These are phyloP conservation scores for Drosophila persimilis DNA, from an alignment of 1,140 invertebrate genomes.

Conservation along the genomic window DNA sequence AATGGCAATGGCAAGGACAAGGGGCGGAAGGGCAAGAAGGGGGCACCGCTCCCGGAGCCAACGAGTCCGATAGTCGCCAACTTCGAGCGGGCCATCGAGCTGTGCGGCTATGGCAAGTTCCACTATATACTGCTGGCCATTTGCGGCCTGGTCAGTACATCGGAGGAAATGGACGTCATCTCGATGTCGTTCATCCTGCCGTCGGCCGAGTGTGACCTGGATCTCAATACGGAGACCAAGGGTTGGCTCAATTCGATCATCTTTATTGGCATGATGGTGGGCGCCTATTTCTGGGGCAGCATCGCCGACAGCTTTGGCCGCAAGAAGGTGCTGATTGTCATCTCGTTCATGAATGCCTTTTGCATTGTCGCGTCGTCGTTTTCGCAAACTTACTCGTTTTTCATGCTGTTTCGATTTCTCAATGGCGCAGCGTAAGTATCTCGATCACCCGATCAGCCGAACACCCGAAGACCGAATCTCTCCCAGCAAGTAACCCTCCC, in stretches of 20 bases:
- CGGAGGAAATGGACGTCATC: conserved; percentile 97
- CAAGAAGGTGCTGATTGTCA: conserved; percentile 92
- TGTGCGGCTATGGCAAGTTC: conserved; percentile 95
- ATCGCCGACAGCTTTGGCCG: conserved; percentile 94
- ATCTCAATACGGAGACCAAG: conserved; percentile 93
- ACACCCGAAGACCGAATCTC: not conserved
- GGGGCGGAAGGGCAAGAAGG: conserved; percentile 47
- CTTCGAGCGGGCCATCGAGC: conserved; percentile 92
- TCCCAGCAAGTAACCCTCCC: not conserved
- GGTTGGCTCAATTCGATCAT: conserved; percentile 94
- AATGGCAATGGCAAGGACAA: conserved; percentile 49
- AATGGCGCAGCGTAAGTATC: conserved; percentile 95
- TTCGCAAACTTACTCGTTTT: conserved; percentile 92
- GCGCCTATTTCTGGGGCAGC: conserved; percentile 95
- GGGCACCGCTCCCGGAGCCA: conserved; percentile 75
- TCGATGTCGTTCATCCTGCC: conserved; percentile 97
- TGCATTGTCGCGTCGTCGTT: conserved; percentile 95
- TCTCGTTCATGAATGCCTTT: conserved; percentile 94
- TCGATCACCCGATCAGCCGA: not conserved
- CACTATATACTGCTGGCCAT: conserved; percentile 94
- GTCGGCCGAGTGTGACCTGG: conserved; percentile 95
- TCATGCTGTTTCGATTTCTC: conserved; percentile 94
- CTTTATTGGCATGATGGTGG: conserved; percentile 96
- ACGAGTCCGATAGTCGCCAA: conserved; percentile 88
- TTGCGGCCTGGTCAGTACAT: conserved; percentile 96